These are phyloP conservation scores for Caranx ignobilis DNA, from an alignment of 2,113 vertebrate genomes.

Conservation along the genomic window DNA sequence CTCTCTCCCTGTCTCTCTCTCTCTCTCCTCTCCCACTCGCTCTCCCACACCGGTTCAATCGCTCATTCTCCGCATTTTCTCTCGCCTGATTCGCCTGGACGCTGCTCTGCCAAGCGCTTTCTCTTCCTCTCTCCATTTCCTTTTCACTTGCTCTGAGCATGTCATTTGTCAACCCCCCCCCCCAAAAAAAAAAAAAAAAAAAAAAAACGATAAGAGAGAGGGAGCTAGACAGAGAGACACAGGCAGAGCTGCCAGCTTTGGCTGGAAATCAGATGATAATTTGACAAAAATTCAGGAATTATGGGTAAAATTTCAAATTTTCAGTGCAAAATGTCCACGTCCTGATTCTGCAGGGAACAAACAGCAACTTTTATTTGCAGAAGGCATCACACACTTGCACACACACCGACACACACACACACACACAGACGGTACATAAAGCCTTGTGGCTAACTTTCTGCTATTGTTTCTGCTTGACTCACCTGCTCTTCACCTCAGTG, in stretches of 20 bases:
- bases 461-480: not conserved
- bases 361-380: not conserved
- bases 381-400: not conserved
- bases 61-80: conserved; percentile 58
- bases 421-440: not conserved
- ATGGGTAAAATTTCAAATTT: conserved; percentile 1
- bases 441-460: too few species aligned
- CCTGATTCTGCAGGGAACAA: not conserved
- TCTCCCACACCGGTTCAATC: conserved; percentile 66
- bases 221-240: not conserved
- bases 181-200: conserved; percentile 1
- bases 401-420: not conserved
- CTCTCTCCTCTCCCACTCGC: conserved; percentile 63
- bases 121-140: conserved; percentile 60
- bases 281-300: conserved; percentile 44
- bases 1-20: not conserved
- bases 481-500: too few species aligned
- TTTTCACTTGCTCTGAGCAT: conserved; percentile 49
- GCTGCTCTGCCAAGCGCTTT: conserved; percentile 56
- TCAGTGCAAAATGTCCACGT: not conserved
- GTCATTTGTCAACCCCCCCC: conserved; percentile 53
- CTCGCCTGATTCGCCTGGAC: conserved; percentile 59
- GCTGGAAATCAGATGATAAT: conserved; percentile 33
- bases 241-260: conserved; percentile 26
- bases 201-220: not conserved